phyloP scores from a whole-genome alignment of 2,113 vertebrate species.

The Antechinus stuartii region DNA sequence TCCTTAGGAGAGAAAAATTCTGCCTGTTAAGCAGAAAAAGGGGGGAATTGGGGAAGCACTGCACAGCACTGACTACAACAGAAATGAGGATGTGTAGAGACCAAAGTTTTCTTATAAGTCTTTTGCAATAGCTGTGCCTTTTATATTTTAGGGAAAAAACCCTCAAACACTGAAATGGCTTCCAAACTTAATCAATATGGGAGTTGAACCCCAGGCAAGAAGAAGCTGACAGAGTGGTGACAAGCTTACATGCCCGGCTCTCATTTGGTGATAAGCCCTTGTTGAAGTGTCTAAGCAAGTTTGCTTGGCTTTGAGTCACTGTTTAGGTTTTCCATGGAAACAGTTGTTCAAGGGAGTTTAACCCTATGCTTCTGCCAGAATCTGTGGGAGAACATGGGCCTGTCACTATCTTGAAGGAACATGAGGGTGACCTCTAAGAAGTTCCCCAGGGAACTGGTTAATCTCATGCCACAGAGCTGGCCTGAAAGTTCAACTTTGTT shows the following conservation, averaged over 20 bases:
- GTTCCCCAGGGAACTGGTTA: neutral
- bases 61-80: slow-evolving; percentile 32
- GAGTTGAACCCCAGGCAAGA: slow-evolving; percentile 7
- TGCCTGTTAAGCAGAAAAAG: neutral
- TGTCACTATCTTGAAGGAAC: slow-evolving; percentile 34
- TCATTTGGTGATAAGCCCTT: neutral
- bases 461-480: slow-evolving; percentile 36
- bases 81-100: slow-evolving; percentile 30
- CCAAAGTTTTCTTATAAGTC: neutral
- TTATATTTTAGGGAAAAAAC: neutral
- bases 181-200: slow-evolving; percentile 20
- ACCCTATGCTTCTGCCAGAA: slow-evolving; percentile 2
- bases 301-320: slow-evolving; percentile 9
- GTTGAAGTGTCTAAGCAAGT: slow-evolving; percentile 14
- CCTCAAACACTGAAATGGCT: neutral
- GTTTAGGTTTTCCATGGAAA: slow-evolving; percentile 59
- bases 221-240: neutral
- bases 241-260: neutral
- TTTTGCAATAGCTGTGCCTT: neutral
- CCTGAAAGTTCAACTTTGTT: neutral
- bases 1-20: neutral
- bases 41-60: neutral
- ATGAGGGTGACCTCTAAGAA: slow-evolving; percentile 14
- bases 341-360: slow-evolving; percentile 45
- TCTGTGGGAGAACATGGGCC: neutral